Percentiles rank a stretch among this genome's conserved stretches.
phyloP scores from a whole-genome alignment of 2,797 vertebrate genomes.

The Podarcis lilfordi region DNA sequence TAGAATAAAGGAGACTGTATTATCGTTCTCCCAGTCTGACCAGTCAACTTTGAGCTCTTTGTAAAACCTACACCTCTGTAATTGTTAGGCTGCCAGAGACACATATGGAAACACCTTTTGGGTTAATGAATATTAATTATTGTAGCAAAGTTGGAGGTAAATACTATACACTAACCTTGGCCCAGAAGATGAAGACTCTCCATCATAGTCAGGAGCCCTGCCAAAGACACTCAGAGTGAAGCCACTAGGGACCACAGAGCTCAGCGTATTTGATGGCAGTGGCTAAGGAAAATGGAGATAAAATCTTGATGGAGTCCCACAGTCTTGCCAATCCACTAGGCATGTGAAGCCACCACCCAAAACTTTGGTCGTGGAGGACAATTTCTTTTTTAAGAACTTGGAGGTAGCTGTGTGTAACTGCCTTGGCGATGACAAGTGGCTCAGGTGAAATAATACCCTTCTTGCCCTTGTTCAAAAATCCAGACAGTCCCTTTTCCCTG shows the following conservation, averaged over 20 bases:
- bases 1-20: not conserved
- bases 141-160: slow-evolving; percentile 1
- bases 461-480: not conserved
- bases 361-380: not conserved
- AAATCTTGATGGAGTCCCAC: not conserved
- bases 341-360: not conserved
- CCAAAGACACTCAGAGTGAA: slow-evolving; percentile 12
- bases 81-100: slow-evolving; percentile 3
- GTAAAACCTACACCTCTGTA: not conserved
- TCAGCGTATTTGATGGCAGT: not conserved
- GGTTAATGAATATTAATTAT: slow-evolving; percentile 21
- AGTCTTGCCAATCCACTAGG: slow-evolving; percentile 6
- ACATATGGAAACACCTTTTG: slow-evolving; percentile 21
- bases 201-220: slow-evolving; percentile 13
- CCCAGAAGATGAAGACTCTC: not conserved
- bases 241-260: not conserved
- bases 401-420: not conserved
- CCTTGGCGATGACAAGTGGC: slow-evolving; percentile 6
- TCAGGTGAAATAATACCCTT: not conserved
- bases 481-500: not conserved
- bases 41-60: not conserved
- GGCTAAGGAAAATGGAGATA: slow-evolving; percentile 26
- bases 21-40: not conserved
- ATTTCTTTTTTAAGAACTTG: not conserved
- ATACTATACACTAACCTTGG: slow-evolving; percentile 1